Conservation (phyloP, 2,888 invertebrate species). For the Serrognathus titanus region DNA sequence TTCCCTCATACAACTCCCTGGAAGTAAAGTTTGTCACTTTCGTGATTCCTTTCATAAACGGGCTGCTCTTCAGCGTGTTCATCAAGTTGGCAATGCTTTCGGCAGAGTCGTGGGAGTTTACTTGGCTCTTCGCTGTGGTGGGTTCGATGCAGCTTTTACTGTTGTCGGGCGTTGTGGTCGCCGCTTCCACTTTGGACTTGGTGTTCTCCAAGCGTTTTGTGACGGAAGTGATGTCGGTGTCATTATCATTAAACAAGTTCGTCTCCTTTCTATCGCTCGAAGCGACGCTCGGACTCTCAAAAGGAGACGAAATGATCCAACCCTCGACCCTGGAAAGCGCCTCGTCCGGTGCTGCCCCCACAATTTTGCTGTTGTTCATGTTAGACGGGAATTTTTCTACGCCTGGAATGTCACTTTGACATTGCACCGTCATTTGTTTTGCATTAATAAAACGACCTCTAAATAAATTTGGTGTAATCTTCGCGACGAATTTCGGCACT, state of each 20-base stretch:
- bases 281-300: constrained; percentile 22
- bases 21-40: constrained; percentile 15
- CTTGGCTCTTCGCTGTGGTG: background rate
- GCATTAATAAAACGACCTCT: background rate
- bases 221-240: constrained; percentile 40
- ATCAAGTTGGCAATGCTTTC: constrained; percentile 23
- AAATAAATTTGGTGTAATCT: background rate
- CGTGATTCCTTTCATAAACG: constrained; percentile 5
- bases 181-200: constrained; percentile 1
- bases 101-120: constrained; percentile 15
- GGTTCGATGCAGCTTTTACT: background rate
- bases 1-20: constrained; percentile 19
- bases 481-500: constrained; percentile 10
- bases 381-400: constrained; percentile 18
- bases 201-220: constrained; percentile 27
- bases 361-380: constrained; percentile 22
- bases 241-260: constrained; percentile 28
- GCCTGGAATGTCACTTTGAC: constrained; percentile 6
- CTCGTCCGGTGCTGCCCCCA: constrained; percentile 2
- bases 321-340: constrained; percentile 32
- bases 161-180: background rate
- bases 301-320: constrained; percentile 44
- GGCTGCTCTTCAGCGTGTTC: constrained; percentile 21
- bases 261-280: constrained; percentile 21
- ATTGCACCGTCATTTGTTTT: constrained; percentile 3